Conservation (phyloP, 2,888 invertebrate species). For the Opisthograptis luteolata region DNA sequence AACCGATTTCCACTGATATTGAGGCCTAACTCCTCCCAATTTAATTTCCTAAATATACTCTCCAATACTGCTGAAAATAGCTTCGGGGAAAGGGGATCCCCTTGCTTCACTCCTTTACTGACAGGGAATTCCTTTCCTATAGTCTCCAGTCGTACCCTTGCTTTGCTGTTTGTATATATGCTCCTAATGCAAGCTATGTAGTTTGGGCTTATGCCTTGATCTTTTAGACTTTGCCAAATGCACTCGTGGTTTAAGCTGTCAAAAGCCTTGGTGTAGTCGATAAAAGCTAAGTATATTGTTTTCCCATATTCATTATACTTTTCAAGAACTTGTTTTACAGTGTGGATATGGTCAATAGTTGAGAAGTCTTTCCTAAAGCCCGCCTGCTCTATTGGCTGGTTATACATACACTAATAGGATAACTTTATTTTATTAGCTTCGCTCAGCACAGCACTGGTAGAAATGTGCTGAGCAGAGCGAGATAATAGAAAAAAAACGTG, state of each 20-base stretch:
- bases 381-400: slow-evolving; percentile 32
- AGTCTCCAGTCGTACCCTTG: too few species aligned
- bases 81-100: slow-evolving; percentile 10
- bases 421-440: too few species aligned
- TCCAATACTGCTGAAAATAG: too few species aligned
- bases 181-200: slow-evolving; percentile 5
- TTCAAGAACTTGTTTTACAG: slow-evolving; percentile 24
- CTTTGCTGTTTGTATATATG: slow-evolving; percentile 11
- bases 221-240: slow-evolving; percentile 16
- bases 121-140: slow-evolving; percentile 1
- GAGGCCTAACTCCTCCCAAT: too few species aligned
- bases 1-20: too few species aligned
- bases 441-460: too few species aligned
- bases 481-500: too few species aligned
- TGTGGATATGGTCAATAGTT: too few species aligned
- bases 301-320: slow-evolving; percentile 27
- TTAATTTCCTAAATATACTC: too few species aligned
- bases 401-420: too few species aligned
- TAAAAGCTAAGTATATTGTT: slow-evolving; percentile 20
- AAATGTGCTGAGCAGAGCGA: too few species aligned
- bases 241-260: slow-evolving; percentile 10
- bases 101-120: slow-evolving; percentile 14
- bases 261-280: slow-evolving; percentile 22
- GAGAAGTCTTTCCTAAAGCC: too few species aligned
- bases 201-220: slow-evolving; percentile 3